A percentile compares a stretch with the other conserved stretches of the same genome.
phyloP scores from a whole-genome alignment of 2,113 vertebrate species.

The Prionailurus bengalensis region DNA sequence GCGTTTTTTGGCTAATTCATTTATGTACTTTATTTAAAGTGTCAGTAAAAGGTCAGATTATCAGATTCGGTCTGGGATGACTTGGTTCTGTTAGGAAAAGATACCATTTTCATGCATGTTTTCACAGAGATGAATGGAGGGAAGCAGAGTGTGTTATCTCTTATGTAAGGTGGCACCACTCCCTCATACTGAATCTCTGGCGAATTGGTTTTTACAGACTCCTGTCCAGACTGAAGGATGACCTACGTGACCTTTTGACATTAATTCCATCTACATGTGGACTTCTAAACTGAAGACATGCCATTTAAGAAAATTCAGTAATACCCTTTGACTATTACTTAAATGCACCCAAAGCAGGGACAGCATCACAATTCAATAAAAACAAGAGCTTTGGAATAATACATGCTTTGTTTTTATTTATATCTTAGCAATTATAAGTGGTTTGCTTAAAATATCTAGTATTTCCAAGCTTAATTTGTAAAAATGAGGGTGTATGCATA shows the following conservation, averaged over 20 bases:
- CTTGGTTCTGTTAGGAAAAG: background rate
- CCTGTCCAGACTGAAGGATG: background rate
- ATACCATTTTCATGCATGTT: background rate
- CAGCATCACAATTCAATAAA: background rate
- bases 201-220: background rate
- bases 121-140: background rate
- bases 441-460: background rate
- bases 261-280: background rate
- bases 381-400: background rate
- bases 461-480: background rate
- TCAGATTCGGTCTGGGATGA: background rate
- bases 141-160: background rate
- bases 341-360: background rate
- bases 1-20: background rate
- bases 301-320: background rate
- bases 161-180: background rate
- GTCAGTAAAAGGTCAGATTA: background rate
- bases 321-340: background rate
- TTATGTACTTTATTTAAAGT: background rate
- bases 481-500: background rate
- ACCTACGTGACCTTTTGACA: background rate
- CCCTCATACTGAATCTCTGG: background rate
- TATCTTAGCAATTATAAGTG: background rate
- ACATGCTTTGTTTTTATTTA: background rate
- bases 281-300: background rate